These are phyloP conservation scores for Hydraecia micacea DNA, from an alignment of 2,888 invertebrate species.

Conservation along the genomic window DNA sequence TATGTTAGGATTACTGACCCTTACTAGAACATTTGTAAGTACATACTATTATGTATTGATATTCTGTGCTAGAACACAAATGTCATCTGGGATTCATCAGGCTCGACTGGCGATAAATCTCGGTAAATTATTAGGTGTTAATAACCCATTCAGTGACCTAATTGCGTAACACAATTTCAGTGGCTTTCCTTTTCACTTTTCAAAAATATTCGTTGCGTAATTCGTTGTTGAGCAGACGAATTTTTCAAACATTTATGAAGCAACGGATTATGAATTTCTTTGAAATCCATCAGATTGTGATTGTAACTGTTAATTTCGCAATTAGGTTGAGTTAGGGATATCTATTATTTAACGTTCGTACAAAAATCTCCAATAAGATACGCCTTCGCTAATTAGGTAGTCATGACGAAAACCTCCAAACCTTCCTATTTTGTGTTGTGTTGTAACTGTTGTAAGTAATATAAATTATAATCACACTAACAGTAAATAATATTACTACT, in stretches of 20 bases:
- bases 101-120: too few species aligned
- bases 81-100: too few species aligned
- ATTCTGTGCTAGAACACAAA: too few species aligned
- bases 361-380: background rate
- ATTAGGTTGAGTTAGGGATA: background rate
- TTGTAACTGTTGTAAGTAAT: background rate
- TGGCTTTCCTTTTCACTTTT: too few species aligned
- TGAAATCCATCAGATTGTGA: background rate
- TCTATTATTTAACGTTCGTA: background rate
- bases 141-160: background rate
- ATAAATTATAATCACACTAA: background rate
- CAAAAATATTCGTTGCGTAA: too few species aligned
- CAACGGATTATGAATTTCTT: background rate
- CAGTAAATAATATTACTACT: background rate
- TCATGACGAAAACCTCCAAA: constrained; percentile 14
- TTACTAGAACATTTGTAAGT: background rate
- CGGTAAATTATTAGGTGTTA: background rate
- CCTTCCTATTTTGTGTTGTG: background rate
- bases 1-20: too few species aligned
- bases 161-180: too few species aligned
- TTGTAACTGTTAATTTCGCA: background rate
- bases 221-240: too few species aligned
- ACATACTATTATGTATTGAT: too few species aligned
- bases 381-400: background rate
- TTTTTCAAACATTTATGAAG: too few species aligned